A percentile compares a stretch with the other conserved stretches of the same genome.
phyloP scores from a whole-genome alignment of 1,140 invertebrate genomes.

The Saccostrea echinata region DNA sequence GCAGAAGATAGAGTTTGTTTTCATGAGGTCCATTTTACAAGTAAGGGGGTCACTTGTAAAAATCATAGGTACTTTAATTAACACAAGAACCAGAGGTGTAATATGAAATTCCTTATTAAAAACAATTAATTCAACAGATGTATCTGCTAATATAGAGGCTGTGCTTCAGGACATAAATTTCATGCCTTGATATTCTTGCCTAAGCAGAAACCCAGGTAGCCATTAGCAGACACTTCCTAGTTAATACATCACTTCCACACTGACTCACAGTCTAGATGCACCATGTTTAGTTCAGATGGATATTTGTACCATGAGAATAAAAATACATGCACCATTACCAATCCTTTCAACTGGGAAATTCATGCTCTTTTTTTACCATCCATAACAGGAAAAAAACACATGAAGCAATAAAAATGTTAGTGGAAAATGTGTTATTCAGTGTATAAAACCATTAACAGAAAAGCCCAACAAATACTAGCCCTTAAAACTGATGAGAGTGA shows the following conservation, averaged over 20 bases:
- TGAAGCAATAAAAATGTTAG: not conserved
- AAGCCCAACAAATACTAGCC: constrained; percentile 21
- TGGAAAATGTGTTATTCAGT: not conserved
- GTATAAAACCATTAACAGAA: not conserved
- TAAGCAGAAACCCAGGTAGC: too few species aligned
- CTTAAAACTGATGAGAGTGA: not conserved
- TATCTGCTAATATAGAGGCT: too few species aligned
- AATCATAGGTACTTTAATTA: too few species aligned
- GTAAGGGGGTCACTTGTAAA: too few species aligned
- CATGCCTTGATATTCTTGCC: too few species aligned
- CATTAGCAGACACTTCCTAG: too few species aligned
- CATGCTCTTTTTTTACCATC: constrained; percentile 11
- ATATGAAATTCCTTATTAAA: too few species aligned
- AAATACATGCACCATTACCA: not conserved
- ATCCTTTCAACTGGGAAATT: not conserved
- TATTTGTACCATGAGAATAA: not conserved
- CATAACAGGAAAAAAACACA: not conserved
- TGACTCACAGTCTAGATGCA: not conserved
- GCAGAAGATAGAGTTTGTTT: too few species aligned
- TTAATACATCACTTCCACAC: not conserved
- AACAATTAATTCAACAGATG: too few species aligned
- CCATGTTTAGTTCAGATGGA: not conserved
- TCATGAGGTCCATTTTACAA: too few species aligned
- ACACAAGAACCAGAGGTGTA: too few species aligned
- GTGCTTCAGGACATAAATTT: too few species aligned